Evolutionary conservation across 2,888 invertebrate genomes (phyloP).

Genomic region (Macrophya alboannulata): DNA sequence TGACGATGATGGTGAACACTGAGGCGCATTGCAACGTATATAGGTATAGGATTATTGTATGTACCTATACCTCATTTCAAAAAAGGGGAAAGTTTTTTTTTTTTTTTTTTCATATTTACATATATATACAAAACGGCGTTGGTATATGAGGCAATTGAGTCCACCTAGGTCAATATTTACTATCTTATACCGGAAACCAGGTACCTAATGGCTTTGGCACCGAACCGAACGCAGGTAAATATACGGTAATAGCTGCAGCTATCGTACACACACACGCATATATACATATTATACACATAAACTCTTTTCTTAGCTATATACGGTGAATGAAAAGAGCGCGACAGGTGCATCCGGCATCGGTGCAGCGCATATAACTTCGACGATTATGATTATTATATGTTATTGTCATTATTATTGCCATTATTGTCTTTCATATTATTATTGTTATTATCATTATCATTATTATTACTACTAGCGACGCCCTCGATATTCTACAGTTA

Average conservation of each 20-base stretch:
- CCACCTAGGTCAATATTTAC: slow-evolving; percentile 23
- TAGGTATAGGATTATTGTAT: neutral
- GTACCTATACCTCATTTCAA: neutral
- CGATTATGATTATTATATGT: slow-evolving; percentile 23
- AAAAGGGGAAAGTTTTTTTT: neutral
- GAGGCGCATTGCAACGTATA: neutral
- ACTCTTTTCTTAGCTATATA: neutral
- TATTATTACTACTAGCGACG: neutral
- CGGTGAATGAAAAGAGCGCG: slow-evolving; percentile 4
- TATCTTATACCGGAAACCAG: slow-evolving; percentile 1
- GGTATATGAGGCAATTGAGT: neutral
- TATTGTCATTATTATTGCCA: slow-evolving; percentile 32
- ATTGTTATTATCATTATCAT: slow-evolving; percentile 47
- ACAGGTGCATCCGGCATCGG: slow-evolving; percentile 34
- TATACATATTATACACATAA: neutral
- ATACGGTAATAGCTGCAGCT: slow-evolving; percentile 21
- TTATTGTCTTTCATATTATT: neutral
- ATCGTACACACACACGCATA: neutral
- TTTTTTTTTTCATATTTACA: no score
- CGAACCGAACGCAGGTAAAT: slow-evolving; percentile 17
- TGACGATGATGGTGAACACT: no score
- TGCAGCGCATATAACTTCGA: neutral
- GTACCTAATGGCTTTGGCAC: slow-evolving; percentile 41
- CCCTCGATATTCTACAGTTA: slow-evolving; percentile 32
- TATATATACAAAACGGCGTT: neutral